Base-by-base conservation (phyloP, 2,888 invertebrate genomes). In the Cyclophora albipunctata region DNA sequence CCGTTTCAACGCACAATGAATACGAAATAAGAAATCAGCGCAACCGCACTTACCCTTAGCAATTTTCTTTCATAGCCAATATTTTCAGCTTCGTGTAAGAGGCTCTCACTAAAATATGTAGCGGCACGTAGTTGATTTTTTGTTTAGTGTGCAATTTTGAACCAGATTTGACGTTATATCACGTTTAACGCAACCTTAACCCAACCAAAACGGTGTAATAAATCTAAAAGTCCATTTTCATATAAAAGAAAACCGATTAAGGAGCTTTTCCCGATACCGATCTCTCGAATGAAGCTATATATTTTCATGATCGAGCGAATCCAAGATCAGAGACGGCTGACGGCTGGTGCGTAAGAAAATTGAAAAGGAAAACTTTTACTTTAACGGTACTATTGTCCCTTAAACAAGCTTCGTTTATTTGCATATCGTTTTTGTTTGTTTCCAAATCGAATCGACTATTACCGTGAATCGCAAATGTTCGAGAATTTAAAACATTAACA, bases 241-340 rank as follows among this genome's bases (percentile, higher is more conserved):
- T 87, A 84, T 84, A 85, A 84, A 86, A 84, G 85, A 86, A 87
- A 88, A 85, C 80, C 86, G 87, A 87, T 88, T 87, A 87, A 86
- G 84, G 81, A 80, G 86, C 81, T 84, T 59, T 84, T 83, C 67
- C 71, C 79, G 87, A 87, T 87, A 86, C 82, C 75, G 81, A 87
- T 88, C 84, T 78, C 73, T 80, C 70, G 84, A 84, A 84, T 81
- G 81, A 83, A 86, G 84, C 87, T 80, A 86, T 87, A 88, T 85
- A 87, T 88, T 88, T 84, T 87, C 87, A 85, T 86, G 86, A 87
- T 86, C 83, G 84, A 86, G 64, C 77, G 81, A 75, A 78, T 82
- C 78, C 71, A 78, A 83, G 83, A 87, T 86, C 85, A 77, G 71
- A 75, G 78, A 75, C 78, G 82, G 74, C 78, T 86, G 84, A 81